Evolutionary conservation across 2,113 vertebrate species (phyloP).

Genomic region (Nothoprocta perdicaria): DNA sequence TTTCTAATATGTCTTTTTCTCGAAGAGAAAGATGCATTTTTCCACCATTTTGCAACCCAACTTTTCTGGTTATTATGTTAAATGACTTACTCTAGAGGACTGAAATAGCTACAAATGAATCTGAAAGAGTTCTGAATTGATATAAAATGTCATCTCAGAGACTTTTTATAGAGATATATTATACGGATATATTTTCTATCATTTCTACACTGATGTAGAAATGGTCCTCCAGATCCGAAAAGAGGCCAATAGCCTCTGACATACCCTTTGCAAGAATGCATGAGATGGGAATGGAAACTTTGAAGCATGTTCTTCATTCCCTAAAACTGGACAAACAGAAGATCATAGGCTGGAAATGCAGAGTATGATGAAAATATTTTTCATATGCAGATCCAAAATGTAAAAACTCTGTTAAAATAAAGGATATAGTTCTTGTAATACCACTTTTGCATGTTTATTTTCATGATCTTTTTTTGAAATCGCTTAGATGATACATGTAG

Average conservation of each 20-base stretch:
- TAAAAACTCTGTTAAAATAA: not conserved
- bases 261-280: not conserved
- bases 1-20: not conserved
- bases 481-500: not conserved
- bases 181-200: not conserved
- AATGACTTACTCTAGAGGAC: not conserved
- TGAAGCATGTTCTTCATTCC: not conserved
- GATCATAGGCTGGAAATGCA: not conserved
- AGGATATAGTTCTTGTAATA: no score
- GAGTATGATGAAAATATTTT: not conserved
- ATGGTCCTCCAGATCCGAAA: not conserved
- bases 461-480: not conserved
- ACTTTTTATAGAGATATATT: not conserved
- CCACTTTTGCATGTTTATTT: not conserved
- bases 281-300: not conserved
- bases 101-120: not conserved
- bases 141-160: not conserved
- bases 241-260: not conserved
- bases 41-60: not conserved
- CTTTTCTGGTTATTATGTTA: conserved; percentile 1
- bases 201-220: not conserved
- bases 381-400: not conserved
- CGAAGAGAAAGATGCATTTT: not conserved
- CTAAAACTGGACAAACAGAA: not conserved
- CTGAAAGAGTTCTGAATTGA: not conserved